These are phyloP conservation scores for Phorcus lineatus DNA, from an alignment of 2,888 invertebrate genomes.

Conservation along the genomic window DNA sequence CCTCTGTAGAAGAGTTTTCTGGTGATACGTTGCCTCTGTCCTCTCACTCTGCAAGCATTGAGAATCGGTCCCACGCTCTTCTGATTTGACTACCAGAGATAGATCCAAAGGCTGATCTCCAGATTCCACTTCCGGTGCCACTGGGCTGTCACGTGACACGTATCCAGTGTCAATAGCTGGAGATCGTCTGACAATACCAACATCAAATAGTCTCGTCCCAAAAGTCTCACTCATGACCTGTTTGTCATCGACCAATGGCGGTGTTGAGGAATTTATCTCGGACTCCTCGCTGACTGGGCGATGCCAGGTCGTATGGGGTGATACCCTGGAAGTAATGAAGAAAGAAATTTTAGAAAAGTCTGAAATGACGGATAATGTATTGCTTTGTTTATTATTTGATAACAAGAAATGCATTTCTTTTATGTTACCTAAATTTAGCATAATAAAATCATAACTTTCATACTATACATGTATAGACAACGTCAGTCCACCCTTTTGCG, in stretches of 20 bases:
- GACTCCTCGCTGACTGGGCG: background rate
- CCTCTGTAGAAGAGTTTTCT: background rate
- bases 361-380: too few relatives aligned
- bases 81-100: background rate
- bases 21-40: background rate
- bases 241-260: background rate
- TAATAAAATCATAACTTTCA: too few relatives aligned
- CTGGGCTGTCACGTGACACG: background rate
- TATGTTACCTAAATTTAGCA: too few relatives aligned
- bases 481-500: too few relatives aligned
- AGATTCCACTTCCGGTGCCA: background rate
- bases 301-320: background rate
- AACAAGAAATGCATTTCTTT: too few relatives aligned
- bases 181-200: background rate
- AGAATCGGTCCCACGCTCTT: background rate
- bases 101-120: slow-evolving; percentile 30
- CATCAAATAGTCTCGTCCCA: background rate
- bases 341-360: too few relatives aligned
- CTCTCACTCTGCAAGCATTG: background rate
- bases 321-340: background rate
- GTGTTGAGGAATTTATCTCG: background rate
- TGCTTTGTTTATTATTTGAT: too few relatives aligned
- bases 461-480: too few relatives aligned
- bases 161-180: background rate
- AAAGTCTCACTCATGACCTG: background rate